Evolutionary conservation across 2,113 vertebrate species (phyloP).

Genomic region (Numenius arquata): DNA sequence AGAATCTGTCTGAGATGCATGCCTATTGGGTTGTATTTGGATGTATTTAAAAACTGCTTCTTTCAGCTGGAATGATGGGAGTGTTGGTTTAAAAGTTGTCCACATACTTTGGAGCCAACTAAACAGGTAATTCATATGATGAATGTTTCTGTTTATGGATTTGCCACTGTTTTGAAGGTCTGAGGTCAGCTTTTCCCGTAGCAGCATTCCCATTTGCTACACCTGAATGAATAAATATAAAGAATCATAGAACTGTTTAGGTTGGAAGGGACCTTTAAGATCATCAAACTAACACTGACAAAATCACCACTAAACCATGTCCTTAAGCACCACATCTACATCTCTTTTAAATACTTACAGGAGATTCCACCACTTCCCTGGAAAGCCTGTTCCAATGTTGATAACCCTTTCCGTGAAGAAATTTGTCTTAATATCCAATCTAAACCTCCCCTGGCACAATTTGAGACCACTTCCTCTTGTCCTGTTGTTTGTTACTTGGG

Average conservation of each 20-base stretch:
- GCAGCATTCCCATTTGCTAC: not conserved
- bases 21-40: accelerated
- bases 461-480: not conserved
- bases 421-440: not conserved
- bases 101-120: not conserved
- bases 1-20: not conserved
- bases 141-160: not conserved
- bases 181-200: not conserved
- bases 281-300: not conserved
- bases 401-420: not conserved
- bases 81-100: not conserved
- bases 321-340: not conserved
- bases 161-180: not conserved
- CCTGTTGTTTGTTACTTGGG: too few relatives aligned
- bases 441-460: not conserved
- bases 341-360: not conserved
- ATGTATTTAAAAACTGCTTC: not conserved
- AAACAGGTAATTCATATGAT: not conserved
- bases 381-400: not conserved
- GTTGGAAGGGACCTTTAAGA: not conserved
- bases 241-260: not conserved
- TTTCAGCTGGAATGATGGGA: not conserved
- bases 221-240: not conserved
- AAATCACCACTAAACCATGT: not conserved
- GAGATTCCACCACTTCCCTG: too few relatives aligned